A percentile compares a stretch with the other conserved stretches of the same genome.
Conservation (phyloP, 2,888 invertebrate species). For the Epinotia nisella region DNA sequence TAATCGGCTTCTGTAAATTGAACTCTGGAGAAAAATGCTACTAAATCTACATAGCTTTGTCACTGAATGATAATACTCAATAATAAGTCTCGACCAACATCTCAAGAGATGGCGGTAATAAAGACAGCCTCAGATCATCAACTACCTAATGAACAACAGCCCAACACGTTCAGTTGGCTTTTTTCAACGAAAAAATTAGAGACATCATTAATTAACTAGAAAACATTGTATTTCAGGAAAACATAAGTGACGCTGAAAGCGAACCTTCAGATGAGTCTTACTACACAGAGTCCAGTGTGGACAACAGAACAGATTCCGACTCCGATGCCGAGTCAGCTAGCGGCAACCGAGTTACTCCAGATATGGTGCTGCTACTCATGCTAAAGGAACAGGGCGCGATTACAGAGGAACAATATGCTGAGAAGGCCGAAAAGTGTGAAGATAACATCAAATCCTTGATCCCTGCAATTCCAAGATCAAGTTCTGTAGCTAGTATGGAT, state of each 20-base stretch:
- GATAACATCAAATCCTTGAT: slow-evolving; percentile 8
- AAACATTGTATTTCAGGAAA: slow-evolving; percentile 17
- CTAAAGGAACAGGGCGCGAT: slow-evolving; percentile 24
- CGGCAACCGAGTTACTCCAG: slow-evolving; percentile 24
- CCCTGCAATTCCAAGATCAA: slow-evolving; percentile 6
- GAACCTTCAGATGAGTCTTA: neutral
- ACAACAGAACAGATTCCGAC: slow-evolving; percentile 8
- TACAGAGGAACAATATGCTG: slow-evolving; percentile 14
- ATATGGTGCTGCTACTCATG: slow-evolving; percentile 24
- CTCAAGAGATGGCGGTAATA: too few relatives aligned
- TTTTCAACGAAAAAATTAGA: too few relatives aligned
- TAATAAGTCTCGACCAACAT: too few relatives aligned
- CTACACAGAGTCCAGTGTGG: neutral
- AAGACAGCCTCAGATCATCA: too few relatives aligned
- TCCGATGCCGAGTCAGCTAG: slow-evolving; percentile 29
- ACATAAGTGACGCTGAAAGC: slow-evolving; percentile 17
- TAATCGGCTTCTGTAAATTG: too few relatives aligned
- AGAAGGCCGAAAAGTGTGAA: slow-evolving; percentile 1
- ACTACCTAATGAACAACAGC: too few relatives aligned
- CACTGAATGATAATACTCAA: too few relatives aligned
- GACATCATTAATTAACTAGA: neutral
- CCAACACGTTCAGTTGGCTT: too few relatives aligned
- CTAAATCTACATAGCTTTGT: too few relatives aligned
- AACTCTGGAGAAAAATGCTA: too few relatives aligned
- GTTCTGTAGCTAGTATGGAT: neutral